These are phyloP conservation scores for Osmerus mordax DNA, from an alignment of 2,113 vertebrate genomes.

Conservation along the genomic window DNA sequence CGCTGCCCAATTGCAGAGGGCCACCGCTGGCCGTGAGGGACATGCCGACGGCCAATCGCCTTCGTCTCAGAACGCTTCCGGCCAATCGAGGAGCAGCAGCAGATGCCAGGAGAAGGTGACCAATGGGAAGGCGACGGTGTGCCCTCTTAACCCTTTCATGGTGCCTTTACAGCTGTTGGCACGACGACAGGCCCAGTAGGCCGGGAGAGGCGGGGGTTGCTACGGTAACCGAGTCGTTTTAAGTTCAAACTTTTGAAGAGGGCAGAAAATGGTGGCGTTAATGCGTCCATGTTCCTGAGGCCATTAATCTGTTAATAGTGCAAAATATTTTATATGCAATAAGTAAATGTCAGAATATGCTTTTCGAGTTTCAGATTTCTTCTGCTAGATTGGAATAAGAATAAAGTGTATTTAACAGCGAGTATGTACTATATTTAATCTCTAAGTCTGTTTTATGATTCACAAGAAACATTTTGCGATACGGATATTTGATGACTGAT, in stretches of 20 bases:
- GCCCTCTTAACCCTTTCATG: constrained; percentile 70
- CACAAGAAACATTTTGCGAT: too few species aligned
- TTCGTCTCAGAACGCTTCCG: not conserved
- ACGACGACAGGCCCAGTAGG: constrained; percentile 15
- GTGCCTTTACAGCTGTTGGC: constrained; percentile 62
- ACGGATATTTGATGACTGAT: too few species aligned
- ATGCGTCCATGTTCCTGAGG: too few species aligned
- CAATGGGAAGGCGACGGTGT: constrained; percentile 10
- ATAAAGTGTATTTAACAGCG: too few species aligned
- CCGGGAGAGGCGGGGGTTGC: not conserved
- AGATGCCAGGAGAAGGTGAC: not conserved
- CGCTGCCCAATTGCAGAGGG: not conserved
- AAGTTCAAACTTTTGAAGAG: not conserved
- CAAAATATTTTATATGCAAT: too few species aligned
- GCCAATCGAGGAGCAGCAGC: not conserved
- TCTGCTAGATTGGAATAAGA: too few species aligned
- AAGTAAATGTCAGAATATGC: too few species aligned
- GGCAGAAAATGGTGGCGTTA: not conserved
- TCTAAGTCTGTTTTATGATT: too few species aligned
- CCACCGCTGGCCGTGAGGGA: not conserved
- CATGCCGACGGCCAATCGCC: constrained; percentile 19
- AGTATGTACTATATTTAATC: too few species aligned
- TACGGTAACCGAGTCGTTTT: not conserved
- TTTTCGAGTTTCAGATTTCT: too few species aligned
- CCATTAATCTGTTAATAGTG: too few species aligned